Percentiles rank a stretch among this genome's conserved stretches.
phyloP scores from a whole-genome alignment of 2,797 vertebrate genomes.

The Podargus strigoides region DNA sequence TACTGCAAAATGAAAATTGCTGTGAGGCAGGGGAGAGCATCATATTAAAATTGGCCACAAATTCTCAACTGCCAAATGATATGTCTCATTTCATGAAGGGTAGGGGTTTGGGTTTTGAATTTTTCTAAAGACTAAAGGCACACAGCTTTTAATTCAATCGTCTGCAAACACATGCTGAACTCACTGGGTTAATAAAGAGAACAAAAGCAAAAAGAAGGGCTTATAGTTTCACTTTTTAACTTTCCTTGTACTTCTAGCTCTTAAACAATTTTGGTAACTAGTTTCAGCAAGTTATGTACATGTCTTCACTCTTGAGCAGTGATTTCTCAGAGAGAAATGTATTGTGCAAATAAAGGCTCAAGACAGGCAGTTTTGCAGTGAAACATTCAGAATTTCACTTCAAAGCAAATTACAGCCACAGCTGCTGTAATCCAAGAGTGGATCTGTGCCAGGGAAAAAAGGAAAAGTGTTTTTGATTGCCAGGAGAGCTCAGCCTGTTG shows the following conservation, averaged over 20 bases:
- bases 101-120: neutral
- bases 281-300: fast-evolving
- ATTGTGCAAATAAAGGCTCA: no score
- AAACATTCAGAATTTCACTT: neutral
- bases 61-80: neutral
- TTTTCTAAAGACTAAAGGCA: neutral
- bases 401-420: neutral
- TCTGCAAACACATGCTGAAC: neutral
- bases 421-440: neutral
- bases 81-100: neutral
- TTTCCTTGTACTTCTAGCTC: neutral
- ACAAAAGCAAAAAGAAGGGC: neutral
- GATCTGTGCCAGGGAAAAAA: no score
- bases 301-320: neutral
- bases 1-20: neutral
- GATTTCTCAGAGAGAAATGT: neutral
- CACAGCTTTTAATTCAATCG: neutral
- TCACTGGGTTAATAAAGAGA: neutral
- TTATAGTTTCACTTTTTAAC: neutral
- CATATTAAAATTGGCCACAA: neutral
- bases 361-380: neutral
- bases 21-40: neutral
- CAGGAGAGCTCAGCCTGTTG: neutral
- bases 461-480: fast-evolving
- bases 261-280: neutral